Base-by-base conservation (phyloP, 2,888 invertebrate species). In the Drosophila quinaria region DNA sequence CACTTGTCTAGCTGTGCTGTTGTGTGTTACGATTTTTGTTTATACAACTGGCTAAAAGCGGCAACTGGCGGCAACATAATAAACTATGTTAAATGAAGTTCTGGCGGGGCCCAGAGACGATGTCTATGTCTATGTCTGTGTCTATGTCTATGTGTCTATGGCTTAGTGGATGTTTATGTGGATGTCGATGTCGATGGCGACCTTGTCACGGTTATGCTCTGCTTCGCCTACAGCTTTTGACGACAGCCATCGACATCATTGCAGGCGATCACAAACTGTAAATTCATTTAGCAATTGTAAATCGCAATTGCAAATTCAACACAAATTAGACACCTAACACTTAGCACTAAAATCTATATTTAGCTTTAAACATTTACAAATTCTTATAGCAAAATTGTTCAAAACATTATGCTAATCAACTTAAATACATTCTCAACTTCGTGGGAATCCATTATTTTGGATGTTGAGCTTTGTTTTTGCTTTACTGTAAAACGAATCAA, bases 171-270 rank as follows among this genome's bases (percentile, higher is more conserved):
- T 49, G 31, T 13, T 22, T 50, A 50, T 47, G 51, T 46, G 9
- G 33, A 39, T 56, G 64, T 9, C 54, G 33, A 39, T 56, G 64
- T 9, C 54, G 58, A 46, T 52, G 47, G 13, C 76, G 78, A 78
- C 86, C 86, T 86, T 89, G 87, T 68, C 68, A 67, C 63, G 55
- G 86, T 70, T 85, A 64, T 80, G 86, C 86, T 86, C 89, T 86
- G 84, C 88, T 85, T 85, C 55, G 35, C 37, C 61, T 41, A 46
- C 37, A 37, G 37, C 25, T 47, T 65, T 78, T 77, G 77, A 74
- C 75, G 67, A 78, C 78, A 74, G 64, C 42, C 58, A 47, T 8
- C 51, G 62, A 13, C 39, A 52, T 15, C 22, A 52, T 25, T 33
- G 33, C 42, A 17, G 29, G 46, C 60, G 64, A 56, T 61, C 52